Base-by-base conservation (phyloP, 2,113 vertebrate genomes). In the Polypterus senegalus region DNA sequence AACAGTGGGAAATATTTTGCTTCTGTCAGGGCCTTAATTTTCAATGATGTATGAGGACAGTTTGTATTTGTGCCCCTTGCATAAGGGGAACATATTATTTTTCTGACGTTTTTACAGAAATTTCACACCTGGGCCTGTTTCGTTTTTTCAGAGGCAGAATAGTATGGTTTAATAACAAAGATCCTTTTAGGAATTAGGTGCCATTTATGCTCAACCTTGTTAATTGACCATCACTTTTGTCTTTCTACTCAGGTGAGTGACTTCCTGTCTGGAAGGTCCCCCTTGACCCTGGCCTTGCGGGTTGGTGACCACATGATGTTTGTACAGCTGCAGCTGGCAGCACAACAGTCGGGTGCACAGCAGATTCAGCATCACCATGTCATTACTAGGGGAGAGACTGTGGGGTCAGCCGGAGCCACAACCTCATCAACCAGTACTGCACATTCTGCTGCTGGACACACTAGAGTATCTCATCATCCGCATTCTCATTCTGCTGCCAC, bases 241-340 rank as follows among this genome's bases (percentile, higher is more conserved):
- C 3, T 49, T 65, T 54, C 47, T 46, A 5, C 63, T 69, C 78
- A 98, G 96, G 96, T 98, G 84, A 98, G 93, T 53, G 96, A 98
- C 78, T 98, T 98, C 83, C 76, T 98, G 78, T 98, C 94, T 0
- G 96, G 96, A 56, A 90, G 94, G 59, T 98, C 96, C 0, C 96
- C 96, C 0, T 83, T 98, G 76, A 98, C 96, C 55, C 81, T 98
- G 73, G 96, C 94, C 0, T 84, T 98, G 67, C 89, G 96, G 0
- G 96, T 98, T 3, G 96, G 96, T 0, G 96, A 98, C 76, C 96
- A 98, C 74, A 98, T 98, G 96, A 98, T 98, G 94, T 98, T 98
- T 63, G 96, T 98, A 63, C 96, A 98, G 80, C 91, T 98, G 44
- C 94, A 98, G 81, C 71, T 98, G 64, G 93, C 96, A 0, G 91